A percentile compares a stretch with the other conserved stretches of the same genome.
These are phyloP conservation scores for Apis laboriosa DNA, from an alignment of 1,140 invertebrate species.

Conservation along the genomic window DNA sequence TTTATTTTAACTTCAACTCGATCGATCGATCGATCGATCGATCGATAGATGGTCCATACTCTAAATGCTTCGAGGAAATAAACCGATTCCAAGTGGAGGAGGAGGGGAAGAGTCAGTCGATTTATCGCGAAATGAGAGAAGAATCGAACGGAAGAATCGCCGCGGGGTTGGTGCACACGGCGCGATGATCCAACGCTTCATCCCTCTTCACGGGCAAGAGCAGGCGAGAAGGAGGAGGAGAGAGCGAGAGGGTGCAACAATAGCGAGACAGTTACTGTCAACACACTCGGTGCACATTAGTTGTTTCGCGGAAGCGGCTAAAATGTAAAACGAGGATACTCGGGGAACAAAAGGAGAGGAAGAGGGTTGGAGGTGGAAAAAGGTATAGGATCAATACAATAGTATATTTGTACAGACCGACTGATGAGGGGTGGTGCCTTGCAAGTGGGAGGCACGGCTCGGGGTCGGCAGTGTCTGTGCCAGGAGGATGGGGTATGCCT, in stretches of 20 bases:
- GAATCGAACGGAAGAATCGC: constrained; percentile 66
- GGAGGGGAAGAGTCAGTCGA: neutral
- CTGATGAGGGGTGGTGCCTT: constrained; percentile 72
- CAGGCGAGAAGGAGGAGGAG: constrained; percentile 25
- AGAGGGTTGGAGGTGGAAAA: constrained; percentile 60
- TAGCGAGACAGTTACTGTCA: constrained; percentile 71
- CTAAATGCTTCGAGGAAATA: neutral
- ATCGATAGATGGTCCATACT: neutral
- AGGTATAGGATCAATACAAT: constrained; percentile 76
- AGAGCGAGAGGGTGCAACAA: constrained; percentile 62
- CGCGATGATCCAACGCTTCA: constrained; percentile 56
- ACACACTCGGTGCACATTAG: constrained; percentile 73
- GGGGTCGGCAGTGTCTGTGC: constrained; percentile 56
- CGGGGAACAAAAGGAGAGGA: constrained; percentile 70
- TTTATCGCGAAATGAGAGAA: constrained; percentile 64
- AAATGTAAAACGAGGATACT: constrained; percentile 72
- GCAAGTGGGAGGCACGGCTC: constrained; percentile 64
- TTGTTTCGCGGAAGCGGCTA: constrained; percentile 76
- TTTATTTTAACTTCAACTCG: no score
- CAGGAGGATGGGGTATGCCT: constrained; percentile 46
- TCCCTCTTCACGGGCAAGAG: constrained; percentile 12
- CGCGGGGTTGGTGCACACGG: constrained; percentile 55
- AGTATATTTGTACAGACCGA: constrained; percentile 74
- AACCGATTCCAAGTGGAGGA: neutral
- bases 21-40: neutral